Evolutionary conservation across 2,888 invertebrate species (phyloP).

Genomic region (Linnaemya vulpina): DNA sequence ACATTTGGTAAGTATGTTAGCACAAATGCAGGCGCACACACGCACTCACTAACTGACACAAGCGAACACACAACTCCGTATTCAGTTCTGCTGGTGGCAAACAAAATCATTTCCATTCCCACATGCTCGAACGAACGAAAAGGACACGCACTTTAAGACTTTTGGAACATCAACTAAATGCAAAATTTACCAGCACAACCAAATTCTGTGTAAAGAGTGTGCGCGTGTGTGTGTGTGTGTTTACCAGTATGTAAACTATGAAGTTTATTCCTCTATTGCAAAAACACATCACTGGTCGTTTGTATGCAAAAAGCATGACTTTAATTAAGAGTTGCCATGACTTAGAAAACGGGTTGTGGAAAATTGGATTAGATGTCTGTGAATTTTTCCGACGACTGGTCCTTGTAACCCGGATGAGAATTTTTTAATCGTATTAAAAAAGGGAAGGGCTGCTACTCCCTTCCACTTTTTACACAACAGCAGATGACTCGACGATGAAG

Average conservation of each 20-base stretch:
- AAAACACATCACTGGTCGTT: slow-evolving; percentile 26
- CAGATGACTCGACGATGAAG: too few relatives aligned
- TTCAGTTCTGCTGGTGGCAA: slow-evolving; percentile 21
- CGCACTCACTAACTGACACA: background rate
- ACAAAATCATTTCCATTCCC: slow-evolving; percentile 47
- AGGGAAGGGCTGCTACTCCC: too few relatives aligned
- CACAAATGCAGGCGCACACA: slow-evolving; percentile 34
- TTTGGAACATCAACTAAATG: slow-evolving; percentile 59
- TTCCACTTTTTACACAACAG: too few relatives aligned
- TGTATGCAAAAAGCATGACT: slow-evolving; percentile 3
- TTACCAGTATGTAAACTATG: slow-evolving; percentile 49
- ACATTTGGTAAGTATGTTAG: slow-evolving; percentile 64
- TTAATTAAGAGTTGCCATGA: slow-evolving; percentile 21
- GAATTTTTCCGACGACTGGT: too few relatives aligned
- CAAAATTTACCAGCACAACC: slow-evolving; percentile 64
- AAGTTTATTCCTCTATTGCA: slow-evolving; percentile 56
- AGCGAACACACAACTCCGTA: background rate
- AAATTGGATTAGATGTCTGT: too few relatives aligned
- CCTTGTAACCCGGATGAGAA: too few relatives aligned
- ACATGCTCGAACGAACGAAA: slow-evolving; percentile 44
- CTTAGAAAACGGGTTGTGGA: too few relatives aligned
- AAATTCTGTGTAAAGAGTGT: slow-evolving; percentile 36
- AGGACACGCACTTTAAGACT: slow-evolving; percentile 66
- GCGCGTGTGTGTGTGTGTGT: slow-evolving; percentile 55
- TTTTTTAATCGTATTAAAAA: too few relatives aligned